These are phyloP conservation scores for Sebastes nivosus DNA, from an alignment of 2,797 vertebrate genomes.

Conservation along the genomic window DNA sequence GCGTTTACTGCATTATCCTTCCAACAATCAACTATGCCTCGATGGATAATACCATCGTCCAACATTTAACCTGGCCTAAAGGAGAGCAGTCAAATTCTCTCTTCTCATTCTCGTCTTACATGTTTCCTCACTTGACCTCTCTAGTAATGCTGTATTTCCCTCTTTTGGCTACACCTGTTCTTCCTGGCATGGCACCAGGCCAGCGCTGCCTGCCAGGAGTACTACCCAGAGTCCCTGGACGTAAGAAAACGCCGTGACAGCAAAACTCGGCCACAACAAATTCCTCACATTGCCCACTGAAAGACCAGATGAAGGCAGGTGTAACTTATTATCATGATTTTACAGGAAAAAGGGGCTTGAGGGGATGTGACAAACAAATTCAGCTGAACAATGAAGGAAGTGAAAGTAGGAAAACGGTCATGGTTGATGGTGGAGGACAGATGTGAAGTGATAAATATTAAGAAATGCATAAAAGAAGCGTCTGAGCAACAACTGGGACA, in stretches of 20 bases:
- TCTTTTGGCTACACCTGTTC: slow-evolving; percentile 48
- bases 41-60: neutral
- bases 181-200: slow-evolving; percentile 30
- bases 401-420: slow-evolving; percentile 38
- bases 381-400: slow-evolving; percentile 57
- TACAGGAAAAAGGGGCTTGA: neutral
- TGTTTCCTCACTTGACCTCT: slow-evolving; percentile 12
- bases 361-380: slow-evolving; percentile 8
- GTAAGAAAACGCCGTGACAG: neutral
- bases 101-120: neutral
- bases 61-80: neutral
- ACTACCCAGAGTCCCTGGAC: slow-evolving; percentile 8
- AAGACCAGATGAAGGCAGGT: neutral
- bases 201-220: slow-evolving; percentile 11
- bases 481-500: neutral
- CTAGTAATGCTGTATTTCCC: slow-evolving; percentile 14
- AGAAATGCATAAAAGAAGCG: slow-evolving; percentile 25
- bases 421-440: slow-evolving; percentile 10
- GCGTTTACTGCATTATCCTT: neutral
- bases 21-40: neutral
- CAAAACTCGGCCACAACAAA: neutral
- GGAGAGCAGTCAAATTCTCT: neutral
- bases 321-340: neutral
- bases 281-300: neutral
- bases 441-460: slow-evolving; percentile 32